A percentile compares a stretch with the other conserved stretches of the same genome.
Conservation (phyloP, 2,113 vertebrate genomes). For the Dinomys branickii region DNA sequence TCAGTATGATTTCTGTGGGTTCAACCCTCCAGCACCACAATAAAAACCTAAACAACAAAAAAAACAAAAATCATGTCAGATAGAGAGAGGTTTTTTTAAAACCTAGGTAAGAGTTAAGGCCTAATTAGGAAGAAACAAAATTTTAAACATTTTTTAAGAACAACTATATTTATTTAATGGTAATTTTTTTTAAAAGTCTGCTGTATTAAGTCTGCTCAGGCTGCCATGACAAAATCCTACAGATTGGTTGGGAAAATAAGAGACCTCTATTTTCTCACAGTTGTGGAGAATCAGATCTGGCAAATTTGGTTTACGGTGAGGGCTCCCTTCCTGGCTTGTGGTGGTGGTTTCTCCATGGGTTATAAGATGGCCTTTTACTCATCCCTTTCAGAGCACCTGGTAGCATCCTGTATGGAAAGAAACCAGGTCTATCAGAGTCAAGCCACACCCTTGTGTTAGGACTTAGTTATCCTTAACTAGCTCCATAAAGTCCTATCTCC, state of each 20-base stretch:
- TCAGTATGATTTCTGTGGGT: neutral
- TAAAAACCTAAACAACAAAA: neutral
- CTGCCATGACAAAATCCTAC: constrained; percentile 1
- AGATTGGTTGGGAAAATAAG: neutral
- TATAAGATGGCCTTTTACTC: neutral
- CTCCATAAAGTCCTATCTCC: neutral
- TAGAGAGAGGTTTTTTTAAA: neutral
- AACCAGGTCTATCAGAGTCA: neutral
- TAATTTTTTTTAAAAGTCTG: neutral
- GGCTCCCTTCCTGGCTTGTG: neutral
- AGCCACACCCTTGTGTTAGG: neutral
- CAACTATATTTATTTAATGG: constrained; percentile 5
- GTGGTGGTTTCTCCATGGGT: neutral
- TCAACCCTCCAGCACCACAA: neutral
- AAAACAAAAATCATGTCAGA: neutral
- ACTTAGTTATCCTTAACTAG: neutral
- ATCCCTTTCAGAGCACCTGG: neutral
- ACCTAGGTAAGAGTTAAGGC: neutral
- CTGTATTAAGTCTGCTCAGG: neutral
- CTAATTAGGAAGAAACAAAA: constrained; percentile 2
- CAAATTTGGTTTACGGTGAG: neutral
- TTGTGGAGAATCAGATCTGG: neutral
- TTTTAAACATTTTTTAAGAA: constrained; percentile 5
- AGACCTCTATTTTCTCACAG: neutral
- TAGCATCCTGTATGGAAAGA: neutral